phyloP scores from a whole-genome alignment of 2,113 vertebrate genomes.

The Boulengeromyrus knoepffleri region DNA sequence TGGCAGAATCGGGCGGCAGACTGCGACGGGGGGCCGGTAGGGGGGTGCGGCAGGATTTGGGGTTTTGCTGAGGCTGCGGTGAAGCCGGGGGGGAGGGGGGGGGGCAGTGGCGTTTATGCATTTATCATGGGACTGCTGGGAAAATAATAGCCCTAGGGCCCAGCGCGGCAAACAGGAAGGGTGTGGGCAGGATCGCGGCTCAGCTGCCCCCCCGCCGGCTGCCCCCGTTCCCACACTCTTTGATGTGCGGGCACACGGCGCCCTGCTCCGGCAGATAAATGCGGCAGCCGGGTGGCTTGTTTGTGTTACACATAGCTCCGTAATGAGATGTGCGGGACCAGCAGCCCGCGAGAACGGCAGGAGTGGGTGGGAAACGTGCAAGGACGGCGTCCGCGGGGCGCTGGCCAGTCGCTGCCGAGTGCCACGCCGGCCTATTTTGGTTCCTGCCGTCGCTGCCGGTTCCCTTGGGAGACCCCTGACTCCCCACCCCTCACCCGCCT shows the following conservation, averaged over 20 bases:
- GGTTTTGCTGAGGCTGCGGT: not conserved
- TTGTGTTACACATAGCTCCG: conserved; percentile 56
- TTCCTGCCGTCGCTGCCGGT: not conserved
- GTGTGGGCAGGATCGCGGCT: conserved; percentile 71
- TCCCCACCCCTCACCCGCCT: not conserved
- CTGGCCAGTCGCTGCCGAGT: conserved; percentile 27
- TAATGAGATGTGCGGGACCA: conserved; percentile 43
- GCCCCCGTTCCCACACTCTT: conserved; percentile 73
- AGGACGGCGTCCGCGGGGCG: conserved; percentile 20
- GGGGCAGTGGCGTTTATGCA: conserved; percentile 34
- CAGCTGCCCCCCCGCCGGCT: conserved; percentile 63
- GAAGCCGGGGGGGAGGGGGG: not conserved
- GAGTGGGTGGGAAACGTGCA: conserved; percentile 24
- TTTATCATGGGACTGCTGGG: conserved; percentile 41
- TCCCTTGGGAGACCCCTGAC: not conserved
- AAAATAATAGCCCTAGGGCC: conserved; percentile 47
- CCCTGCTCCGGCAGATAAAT: conserved; percentile 68
- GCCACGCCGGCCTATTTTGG: not conserved
- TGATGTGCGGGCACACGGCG: conserved; percentile 63
- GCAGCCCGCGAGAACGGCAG: conserved; percentile 41
- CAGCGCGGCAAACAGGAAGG: conserved; percentile 74
- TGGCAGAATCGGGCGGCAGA: not conserved
- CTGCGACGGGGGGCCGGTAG: not conserved
- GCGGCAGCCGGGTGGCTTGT: conserved; percentile 52
- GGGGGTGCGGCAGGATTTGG: not conserved